Evolutionary conservation across 1,140 invertebrate species (phyloP).

Genomic region (Plectus sambesii): DNA sequence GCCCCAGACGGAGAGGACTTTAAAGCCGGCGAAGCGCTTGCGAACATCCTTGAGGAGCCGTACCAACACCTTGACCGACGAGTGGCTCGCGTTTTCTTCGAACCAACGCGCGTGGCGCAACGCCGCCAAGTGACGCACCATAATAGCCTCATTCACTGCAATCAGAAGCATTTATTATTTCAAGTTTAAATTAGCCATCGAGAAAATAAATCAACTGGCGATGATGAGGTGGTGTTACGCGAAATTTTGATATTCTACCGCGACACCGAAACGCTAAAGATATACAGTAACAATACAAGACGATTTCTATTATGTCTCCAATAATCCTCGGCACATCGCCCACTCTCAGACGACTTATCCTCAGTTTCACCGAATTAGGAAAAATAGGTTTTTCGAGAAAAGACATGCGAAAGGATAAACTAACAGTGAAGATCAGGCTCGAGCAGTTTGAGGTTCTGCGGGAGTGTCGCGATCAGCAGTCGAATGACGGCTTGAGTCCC

Average conservation of each 20-base stretch:
- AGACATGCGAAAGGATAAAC: slow-evolving; percentile 21
- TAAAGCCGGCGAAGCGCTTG: slow-evolving; percentile 73
- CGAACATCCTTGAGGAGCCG: slow-evolving; percentile 77
- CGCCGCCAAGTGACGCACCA: slow-evolving; percentile 76
- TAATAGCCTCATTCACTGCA: slow-evolving; percentile 65
- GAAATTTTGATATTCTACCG: too few species aligned
- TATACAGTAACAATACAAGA: too few species aligned
- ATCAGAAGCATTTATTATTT: slow-evolving; percentile 21
- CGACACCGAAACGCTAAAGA: too few species aligned
- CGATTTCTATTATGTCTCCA: too few species aligned
- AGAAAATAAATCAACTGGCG: too few species aligned
- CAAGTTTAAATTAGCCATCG: slow-evolving; percentile 8
- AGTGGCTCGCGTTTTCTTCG: slow-evolving; percentile 93
- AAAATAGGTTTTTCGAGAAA: slow-evolving; percentile 6
- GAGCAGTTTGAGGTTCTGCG: slow-evolving; percentile 78
- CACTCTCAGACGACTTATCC: too few species aligned
- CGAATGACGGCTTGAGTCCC: slow-evolving; percentile 65
- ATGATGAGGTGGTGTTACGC: too few species aligned
- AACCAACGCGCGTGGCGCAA: slow-evolving; percentile 91
- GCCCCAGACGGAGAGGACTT: slow-evolving; percentile 87
- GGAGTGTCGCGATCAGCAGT: slow-evolving; percentile 78
- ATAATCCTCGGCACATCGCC: too few species aligned
- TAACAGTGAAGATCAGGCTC: slow-evolving; percentile 73
- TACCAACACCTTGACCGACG: slow-evolving; percentile 88
- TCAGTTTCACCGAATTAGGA: background rate